Conservation (phyloP, 2,797 vertebrate species). For the Bucorvus abyssinicus region DNA sequence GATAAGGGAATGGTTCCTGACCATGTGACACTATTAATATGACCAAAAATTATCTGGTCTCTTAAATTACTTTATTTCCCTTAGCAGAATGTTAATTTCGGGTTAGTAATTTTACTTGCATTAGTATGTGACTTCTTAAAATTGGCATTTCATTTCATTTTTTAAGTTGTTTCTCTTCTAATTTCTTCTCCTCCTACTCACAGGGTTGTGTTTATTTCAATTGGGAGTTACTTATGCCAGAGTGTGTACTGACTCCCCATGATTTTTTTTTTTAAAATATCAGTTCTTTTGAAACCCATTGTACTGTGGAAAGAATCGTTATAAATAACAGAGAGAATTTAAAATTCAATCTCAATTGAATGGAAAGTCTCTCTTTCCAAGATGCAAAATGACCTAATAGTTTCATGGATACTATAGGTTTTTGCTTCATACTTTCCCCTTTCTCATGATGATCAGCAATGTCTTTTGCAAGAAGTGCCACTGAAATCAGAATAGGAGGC, state of each 20-base stretch:
- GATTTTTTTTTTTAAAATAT: conserved; percentile 10
- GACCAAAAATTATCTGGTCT: conserved; percentile 63
- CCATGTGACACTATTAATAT: conserved; percentile 67
- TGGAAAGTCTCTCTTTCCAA: conserved; percentile 28
- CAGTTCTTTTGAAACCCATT: conserved; percentile 42
- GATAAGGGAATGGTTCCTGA: conserved; percentile 59
- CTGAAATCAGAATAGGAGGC: neutral
- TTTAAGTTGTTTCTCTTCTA: conserved; percentile 42
- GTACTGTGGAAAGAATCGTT: conserved; percentile 9
- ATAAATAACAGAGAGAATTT: conserved; percentile 59
- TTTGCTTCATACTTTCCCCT: neutral
- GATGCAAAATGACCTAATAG: conserved; percentile 14
- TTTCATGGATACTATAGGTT: conserved; percentile 15
- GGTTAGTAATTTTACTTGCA: conserved; percentile 64
- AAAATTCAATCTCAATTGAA: conserved; percentile 34
- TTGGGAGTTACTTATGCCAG: conserved; percentile 39
- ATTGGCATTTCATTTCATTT: conserved; percentile 56
- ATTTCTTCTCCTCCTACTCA: conserved; percentile 8
- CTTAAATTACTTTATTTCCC: conserved; percentile 67
- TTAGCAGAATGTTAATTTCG: conserved; percentile 69
- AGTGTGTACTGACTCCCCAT: conserved; percentile 8
- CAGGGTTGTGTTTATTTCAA: conserved; percentile 62
- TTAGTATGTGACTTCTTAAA: conserved; percentile 47
- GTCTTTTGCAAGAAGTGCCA: neutral
- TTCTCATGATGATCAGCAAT: neutral